Evolutionary conservation across 2,797 vertebrate genomes (phyloP), one percentile per base, ranked within the genome.

Genomic region (Malurus leucopterus): DNA sequence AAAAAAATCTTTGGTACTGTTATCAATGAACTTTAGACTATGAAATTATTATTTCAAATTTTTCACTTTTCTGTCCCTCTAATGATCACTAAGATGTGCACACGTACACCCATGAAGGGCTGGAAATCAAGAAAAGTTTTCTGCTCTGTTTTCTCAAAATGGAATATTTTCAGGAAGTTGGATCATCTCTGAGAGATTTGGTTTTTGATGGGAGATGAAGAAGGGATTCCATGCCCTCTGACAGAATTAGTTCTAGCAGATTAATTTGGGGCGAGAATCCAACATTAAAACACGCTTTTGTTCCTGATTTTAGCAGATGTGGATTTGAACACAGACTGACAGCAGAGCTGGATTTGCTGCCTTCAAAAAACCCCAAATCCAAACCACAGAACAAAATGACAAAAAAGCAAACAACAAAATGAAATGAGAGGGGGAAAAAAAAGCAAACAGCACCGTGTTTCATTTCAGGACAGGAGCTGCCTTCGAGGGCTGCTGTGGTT

Each of bases 161-260:
- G 16, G 14, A 14, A 19, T 51, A 30, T 65, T 83, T 89, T 54
- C 40, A 51, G 54, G 51, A 46, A 75, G 81, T 63, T 43, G 27
- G 44, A 84, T 68, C 10, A 69, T 13, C 47, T 80, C n/a, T 62
- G 75, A 75, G 83, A 88, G 78, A 76, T 81, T 59, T 75, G 18
- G 1, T 0, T 68, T 93, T 51, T 88, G 55, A 53, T 70, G 44
- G 29, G 26, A 86, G 19, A 68, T 70, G 43, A 80, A 78, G 43
- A 72, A 69, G 55, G 49, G 79, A 79, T 82, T 53, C 80, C n/a
- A 46, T 22, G 15, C 41, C 76, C 72, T 57, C 57, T 75, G 69
- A 82, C 46, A 78, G 68, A 73, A 84, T 61, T 72, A 93, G 38
- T 73, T 91, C 51, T 88, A 73, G 59, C 44, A 77, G 46, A 90